Base-by-base conservation (phyloP, 2,888 invertebrate genomes). In the Pycnomerus fuliginosus region DNA sequence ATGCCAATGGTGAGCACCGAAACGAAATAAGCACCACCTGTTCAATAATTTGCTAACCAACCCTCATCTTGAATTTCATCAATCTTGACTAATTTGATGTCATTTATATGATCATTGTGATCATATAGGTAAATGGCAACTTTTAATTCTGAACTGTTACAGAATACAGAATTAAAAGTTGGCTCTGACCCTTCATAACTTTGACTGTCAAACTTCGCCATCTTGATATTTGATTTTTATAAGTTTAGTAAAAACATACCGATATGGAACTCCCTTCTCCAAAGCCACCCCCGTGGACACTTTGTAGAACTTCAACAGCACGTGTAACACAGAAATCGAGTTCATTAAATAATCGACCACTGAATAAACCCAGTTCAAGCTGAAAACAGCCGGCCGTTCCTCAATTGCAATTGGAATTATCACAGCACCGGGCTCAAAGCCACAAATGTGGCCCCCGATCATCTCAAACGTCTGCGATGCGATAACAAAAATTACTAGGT, bases 261-360 rank as follows among this genome's bases (percentile, higher is more conserved):
- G 64, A 57, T 67, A 66, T 66, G 77, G 72, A 64, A 54, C 58
- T 58, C 63, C 72, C 62, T 57, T 54, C 8, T 56, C 39, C 32
- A 67, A 48, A 22, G 64, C 65, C 5, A 64, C 40, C 33, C 61
- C 55, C 13, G 64, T 43, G 1, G 66, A 52, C 5, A 60, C 56
- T 52, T 63, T 61, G 36, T 63, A 59, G 38, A 61, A 59, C 22
- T 60, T 58, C 29, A 71, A 53, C 30, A 71, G 56, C 4, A 60
- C 51, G 42, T 62, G 59, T 39, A 69, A 54, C 5, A 61, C 47
- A 4, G 56, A 39, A 20, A 67, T 49, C 1, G 64, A 62, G 45
- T 67, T 61, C 32, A 68, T 37, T 8, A 69, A 45, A 53, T 67
- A 70, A 32, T 56, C 57, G 15, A 64, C 60, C 4, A 65, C 58